Evolutionary conservation across 2,113 vertebrate species (phyloP), one percentile per base, ranked within the genome.

Genomic region (Rousettus leschenaultii): DNA sequence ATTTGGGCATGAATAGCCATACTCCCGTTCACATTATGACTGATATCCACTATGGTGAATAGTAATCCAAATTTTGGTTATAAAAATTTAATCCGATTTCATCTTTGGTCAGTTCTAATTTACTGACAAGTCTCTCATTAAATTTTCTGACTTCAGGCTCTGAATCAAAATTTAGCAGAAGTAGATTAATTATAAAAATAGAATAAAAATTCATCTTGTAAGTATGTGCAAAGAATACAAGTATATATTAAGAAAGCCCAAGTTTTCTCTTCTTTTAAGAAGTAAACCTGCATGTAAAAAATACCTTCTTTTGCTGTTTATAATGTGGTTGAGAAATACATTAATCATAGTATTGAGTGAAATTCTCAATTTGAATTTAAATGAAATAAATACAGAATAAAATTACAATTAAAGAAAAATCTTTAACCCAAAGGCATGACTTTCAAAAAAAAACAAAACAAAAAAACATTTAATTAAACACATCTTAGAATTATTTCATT

Each of bases 311-410:
- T 83, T 89, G 6, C 38, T 86, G 6, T 55, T 78, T 92, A 63
- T 83, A 85, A 78, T 78, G 4, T 96, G 40, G 15, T 80, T 74
- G 63, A 86, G 92, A 88, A 91, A 83, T 66, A 91, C 53, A 4
- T 30, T 71, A 77, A 85, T 77, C 88, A 48, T 55, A 48, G 24
- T 78, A 94, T 45, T 65, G 11, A 65, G 16, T 83, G 30, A 89
- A 71, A 51, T 9, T 83, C 82, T 92, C 3, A 51, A 4, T 53
- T 71, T 48, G 77, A 73, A 59, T 86, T 53, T 90, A 89, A 86
- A 63, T 86, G 28, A 80, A 73, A 65, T 92, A 82, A 84, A 84
- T 79, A 40, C 2, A 77, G 68, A 48, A 18, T 90, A 90, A 86
- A 79, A 59, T 7, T n/a, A 45, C 0, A 75, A 24, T 87, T 6